Evolutionary conservation across 2,888 invertebrate species (phyloP), one percentile per base, ranked within the genome.

Genomic region (Apotomis turbidana): DNA sequence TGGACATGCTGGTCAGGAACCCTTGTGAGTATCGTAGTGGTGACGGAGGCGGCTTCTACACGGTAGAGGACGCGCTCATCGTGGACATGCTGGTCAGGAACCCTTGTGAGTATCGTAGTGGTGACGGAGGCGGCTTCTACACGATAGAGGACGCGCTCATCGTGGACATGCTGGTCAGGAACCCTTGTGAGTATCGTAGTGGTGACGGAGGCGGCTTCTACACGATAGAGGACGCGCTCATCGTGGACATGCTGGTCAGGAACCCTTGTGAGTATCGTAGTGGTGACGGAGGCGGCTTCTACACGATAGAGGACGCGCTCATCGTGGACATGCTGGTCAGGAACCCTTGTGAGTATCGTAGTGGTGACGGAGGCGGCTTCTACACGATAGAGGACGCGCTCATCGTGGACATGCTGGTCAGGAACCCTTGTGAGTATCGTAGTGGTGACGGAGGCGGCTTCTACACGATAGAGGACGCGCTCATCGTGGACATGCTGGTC

Each of bases 31-130:
- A 77, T 8, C n/a, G 0, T 2, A 27, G 27, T 2, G 27, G 27
- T 41, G 6, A 41, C 41, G 5, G 41, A 41, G 41, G 99, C 80
- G 99, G 98, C 3, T 99, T 99, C 91, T 99, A 99, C 87, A 96
- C 96, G 0, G 96, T 97, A 78, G 99, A 99, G 91, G 98, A 99
- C 94, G 96, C 97, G 0, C 94, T 99, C 41, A 97, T 99, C 70
- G 97, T 99, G 64, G 99, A 99, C 88, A 97, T 99, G 97, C 93
- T 99, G 59, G 98, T 99, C 61, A 94, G 98, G 82, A 98, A 99
- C 94, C 98, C 98, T 38, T 99, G 99, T 95, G 94, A 93, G 95
- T 94, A 77, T 8, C n/a, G 0, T 2, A 27, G 27, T 2, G 27
- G 27, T 41, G 6, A 41, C 41, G 5, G 41, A 41, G 41, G 99